Conservation (phyloP, 2,113 vertebrate genomes). For the Mandrillus leucophaeus region DNA sequence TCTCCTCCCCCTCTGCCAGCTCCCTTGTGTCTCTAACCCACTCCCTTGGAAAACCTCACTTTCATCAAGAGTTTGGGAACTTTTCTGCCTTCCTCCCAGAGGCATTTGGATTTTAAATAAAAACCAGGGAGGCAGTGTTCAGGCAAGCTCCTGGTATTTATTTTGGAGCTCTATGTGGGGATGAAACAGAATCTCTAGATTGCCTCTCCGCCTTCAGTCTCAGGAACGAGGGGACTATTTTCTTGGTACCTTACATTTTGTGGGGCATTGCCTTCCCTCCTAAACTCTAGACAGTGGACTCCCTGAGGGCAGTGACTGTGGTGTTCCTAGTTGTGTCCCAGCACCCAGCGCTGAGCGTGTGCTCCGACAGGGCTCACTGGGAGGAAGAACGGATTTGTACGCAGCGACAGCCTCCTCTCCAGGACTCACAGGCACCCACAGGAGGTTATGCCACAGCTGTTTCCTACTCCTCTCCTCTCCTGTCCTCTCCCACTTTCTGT, state of each 20-base stretch:
- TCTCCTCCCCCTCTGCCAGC: not conserved
- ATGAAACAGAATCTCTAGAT: not conserved
- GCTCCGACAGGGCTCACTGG: not conserved
- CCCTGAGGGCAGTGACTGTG: not conserved
- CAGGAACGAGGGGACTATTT: not conserved
- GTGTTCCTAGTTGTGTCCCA: not conserved
- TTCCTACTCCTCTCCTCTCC: not conserved
- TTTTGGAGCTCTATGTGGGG: not conserved
- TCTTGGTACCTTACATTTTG: not conserved
- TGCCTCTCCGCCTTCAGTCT: not conserved
- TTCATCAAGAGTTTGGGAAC: not conserved
- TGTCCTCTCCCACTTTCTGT: not conserved
- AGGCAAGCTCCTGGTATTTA: not conserved
- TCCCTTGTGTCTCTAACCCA: not conserved
- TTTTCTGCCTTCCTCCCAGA: not conserved
- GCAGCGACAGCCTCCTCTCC: not conserved
- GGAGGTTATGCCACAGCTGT: not conserved
- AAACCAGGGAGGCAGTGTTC: not conserved
- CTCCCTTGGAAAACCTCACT: not conserved
- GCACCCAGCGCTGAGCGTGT: not conserved
- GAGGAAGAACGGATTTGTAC: not conserved
- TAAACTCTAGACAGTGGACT: not conserved
- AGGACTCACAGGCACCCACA: not conserved
- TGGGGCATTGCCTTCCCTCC: not conserved
- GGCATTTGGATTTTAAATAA: not conserved